These are phyloP conservation scores for Ceratitis capitata DNA, from an alignment of 1,140 invertebrate species.

Conservation along the genomic window DNA sequence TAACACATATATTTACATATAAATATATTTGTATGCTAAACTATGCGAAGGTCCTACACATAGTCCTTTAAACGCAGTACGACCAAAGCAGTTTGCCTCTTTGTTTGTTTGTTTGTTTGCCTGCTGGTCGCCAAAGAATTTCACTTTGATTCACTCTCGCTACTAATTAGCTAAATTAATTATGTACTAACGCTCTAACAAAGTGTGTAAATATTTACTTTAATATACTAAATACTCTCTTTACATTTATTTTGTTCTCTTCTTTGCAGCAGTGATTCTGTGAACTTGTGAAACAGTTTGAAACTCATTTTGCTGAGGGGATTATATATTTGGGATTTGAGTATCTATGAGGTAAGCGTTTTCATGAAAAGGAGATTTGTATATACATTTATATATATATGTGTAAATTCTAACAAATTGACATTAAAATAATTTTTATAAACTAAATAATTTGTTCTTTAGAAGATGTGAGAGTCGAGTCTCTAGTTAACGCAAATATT, in stretches of 20 bases:
- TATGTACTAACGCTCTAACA: constrained; percentile 41
- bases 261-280: constrained; percentile 9
- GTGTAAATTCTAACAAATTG: too few species aligned
- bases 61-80: not conserved
- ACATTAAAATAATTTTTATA: too few species aligned
- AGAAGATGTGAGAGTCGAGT: too few species aligned
- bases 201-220: constrained; percentile 49
- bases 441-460: too few species aligned
- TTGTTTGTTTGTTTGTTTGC: constrained; percentile 15
- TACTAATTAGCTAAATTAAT: constrained; percentile 58
- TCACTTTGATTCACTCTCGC: constrained; percentile 44
- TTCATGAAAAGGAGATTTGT: too few species aligned
- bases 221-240: constrained; percentile 3
- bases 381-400: too few species aligned
- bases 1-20: not conserved
- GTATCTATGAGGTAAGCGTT: not conserved
- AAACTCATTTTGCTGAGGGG: not conserved
- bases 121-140: constrained; percentile 23
- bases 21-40: too few species aligned
- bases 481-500: too few species aligned
- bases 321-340: not conserved
- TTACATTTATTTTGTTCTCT: not conserved
- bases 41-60: too few species aligned
- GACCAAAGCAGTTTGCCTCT: too few species aligned
- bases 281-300: not conserved